Base-by-base conservation (phyloP, 2,113 vertebrate genomes). In the Muscicapa adusta region DNA sequence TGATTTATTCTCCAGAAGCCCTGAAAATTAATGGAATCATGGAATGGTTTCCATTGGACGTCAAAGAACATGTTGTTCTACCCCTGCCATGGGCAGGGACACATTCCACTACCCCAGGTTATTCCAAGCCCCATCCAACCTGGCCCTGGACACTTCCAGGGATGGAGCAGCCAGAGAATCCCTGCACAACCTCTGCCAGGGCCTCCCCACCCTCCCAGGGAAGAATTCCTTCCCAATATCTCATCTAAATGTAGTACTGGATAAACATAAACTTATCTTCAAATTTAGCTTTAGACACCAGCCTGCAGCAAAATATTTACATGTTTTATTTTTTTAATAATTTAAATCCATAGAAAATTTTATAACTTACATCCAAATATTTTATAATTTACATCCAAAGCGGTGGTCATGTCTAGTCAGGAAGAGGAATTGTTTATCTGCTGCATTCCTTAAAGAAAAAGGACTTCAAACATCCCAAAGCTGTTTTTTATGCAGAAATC, bases 201-300 rank as follows among this genome's bases (percentile, higher is more conserved):
- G 11, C 8, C 34, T 82, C 18, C 0, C 25, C 56, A 76, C 25
- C 18, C 12, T 36, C 40, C 0, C 20, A 42, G 54, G 62, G 31
- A 48, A 19, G 24, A 54, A 76, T 62, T 62, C 10, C 17, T 56
- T 42, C 48, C 25, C 15, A 42, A 24, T 3, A 33, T 33, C 40
- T 47, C 18, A 17, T 14, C 18, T 19, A 62, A 70, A 42, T 3
- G 0, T 31, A 2, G 4, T 6, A 7, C 53, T 0, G 0, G 34
- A 56, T 28, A n/a, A 62, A 54, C 36, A 58, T 18, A n/a, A 57
- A 34, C 23, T 74, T 40, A 6, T 45, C 36, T 36, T 75, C 47
- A 58, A 9, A 56, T 36, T 65, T 29, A 67, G 58, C 34, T 7
- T 50, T 24, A 47, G 56, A 47, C 10, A 62, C n/a, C 19, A 18